A percentile compares a stretch with the other conserved stretches of the same genome.
Evolutionary conservation across 1,140 invertebrate species (phyloP).

Genomic region (Cyrtorhinus lividipennis): DNA sequence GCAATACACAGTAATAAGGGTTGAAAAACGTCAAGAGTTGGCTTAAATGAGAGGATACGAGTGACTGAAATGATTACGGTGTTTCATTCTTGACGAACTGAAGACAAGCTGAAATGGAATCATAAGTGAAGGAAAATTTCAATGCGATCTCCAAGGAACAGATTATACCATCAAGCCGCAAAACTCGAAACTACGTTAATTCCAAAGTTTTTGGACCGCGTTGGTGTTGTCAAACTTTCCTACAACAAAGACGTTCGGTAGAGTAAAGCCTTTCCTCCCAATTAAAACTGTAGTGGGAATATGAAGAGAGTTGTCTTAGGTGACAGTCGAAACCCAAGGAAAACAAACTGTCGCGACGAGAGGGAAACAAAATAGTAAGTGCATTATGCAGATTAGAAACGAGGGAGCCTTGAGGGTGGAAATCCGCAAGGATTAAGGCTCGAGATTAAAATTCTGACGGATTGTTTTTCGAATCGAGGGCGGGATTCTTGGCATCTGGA

Average conservation of each 20-base stretch:
- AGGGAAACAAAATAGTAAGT: not conserved
- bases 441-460: not conserved
- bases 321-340: not conserved
- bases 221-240: not conserved
- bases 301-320: not conserved
- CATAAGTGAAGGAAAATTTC: too few species aligned
- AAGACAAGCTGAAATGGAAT: too few species aligned
- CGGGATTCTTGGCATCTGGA: too few species aligned
- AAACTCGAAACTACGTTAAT: not conserved
- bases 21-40: too few species aligned
- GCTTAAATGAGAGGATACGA: too few species aligned
- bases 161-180: too few species aligned
- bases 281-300: not conserved
- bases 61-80: too few species aligned
- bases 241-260: not conserved
- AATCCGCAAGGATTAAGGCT: not conserved
- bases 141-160: too few species aligned
- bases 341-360: not conserved
- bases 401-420: not conserved
- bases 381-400: not conserved
- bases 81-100: too few species aligned
- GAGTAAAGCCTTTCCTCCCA: not conserved
- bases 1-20: too few species aligned
- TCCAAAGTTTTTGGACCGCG: not conserved
- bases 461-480: not conserved